Evolutionary conservation across 2,797 vertebrate species (phyloP), one percentile per base, ranked within the genome.

Genomic region (Melanotaenia nigrans): DNA sequence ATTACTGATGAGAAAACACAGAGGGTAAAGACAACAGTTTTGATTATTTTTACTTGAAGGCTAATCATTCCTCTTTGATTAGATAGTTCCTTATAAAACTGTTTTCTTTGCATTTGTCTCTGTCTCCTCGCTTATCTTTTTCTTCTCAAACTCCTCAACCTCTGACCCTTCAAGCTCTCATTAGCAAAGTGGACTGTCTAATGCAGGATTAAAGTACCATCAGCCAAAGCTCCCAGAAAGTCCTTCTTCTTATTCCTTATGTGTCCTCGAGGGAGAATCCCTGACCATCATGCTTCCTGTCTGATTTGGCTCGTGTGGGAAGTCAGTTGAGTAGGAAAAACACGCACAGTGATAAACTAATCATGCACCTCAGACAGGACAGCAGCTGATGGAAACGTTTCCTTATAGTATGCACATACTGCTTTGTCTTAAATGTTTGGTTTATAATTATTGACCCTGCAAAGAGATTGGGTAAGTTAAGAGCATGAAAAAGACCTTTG

Each of bases 231-330:
- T 60, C 68, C 73, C 9, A 47, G 57, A 66, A 60, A 61, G 56
- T 62, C 42, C n/a, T 56, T 5, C n/a, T 56, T 5, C 6, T 57
- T 40, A 42, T 66, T 72, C 36, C 9, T 53, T 40, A 35, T 55
- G 14, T 38, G 16, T 65, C 51, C 66, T 75, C 33, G 0, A 42
- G 71, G 73, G 76, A 78, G 61, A 76, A 45, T 5, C 36, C 11
- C 54, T 62, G 66, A 70, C 30, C 56, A 57, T 77, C 58, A 61
- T 71, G 60, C 68, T 82, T 83, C 72, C 73, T 78, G 75, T 60
- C 28, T 65, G 40, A 55, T 42, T 63, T 57, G 58, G 49, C 64
- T 79, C 60, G n/a, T 73, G 33, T 28, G 30, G 62, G 51, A 77
- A 47, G 9, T 54, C 55, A 61, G 18, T 3, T 18, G 24, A 56